These are phyloP conservation scores for Corythaixoides concolor DNA, from an alignment of 2,113 vertebrate genomes.

Conservation along the genomic window DNA sequence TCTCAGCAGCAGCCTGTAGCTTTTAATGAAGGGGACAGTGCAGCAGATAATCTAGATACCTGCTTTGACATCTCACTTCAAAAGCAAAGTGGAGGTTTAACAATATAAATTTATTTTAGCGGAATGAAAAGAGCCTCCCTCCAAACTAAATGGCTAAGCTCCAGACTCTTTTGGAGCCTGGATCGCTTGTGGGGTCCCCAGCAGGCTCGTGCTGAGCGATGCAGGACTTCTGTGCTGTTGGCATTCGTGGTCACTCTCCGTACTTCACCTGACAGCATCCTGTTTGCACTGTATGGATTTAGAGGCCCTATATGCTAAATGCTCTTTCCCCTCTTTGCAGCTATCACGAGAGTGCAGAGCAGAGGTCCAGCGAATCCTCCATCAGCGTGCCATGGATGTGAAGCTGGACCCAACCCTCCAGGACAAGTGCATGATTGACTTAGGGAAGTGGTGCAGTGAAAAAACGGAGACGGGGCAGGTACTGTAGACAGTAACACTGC, in stretches of 20 bases:
- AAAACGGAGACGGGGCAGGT: constrained; percentile 92
- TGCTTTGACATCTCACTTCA: not conserved
- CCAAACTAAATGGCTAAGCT: not conserved
- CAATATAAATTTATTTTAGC: not conserved
- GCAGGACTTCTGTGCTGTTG: not conserved
- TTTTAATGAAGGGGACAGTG: not conserved
- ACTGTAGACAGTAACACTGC: not conserved
- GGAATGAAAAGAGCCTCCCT: not conserved
- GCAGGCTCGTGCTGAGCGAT: not conserved
- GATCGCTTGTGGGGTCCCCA: not conserved
- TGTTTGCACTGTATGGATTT: not conserved
- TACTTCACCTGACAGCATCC: not conserved
- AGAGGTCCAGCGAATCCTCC: constrained; percentile 94
- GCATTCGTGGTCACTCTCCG: not conserved
- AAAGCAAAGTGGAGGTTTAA: not conserved
- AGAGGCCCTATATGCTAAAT: not conserved
- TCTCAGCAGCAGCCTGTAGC: not conserved
- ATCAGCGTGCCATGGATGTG: constrained; percentile 95
- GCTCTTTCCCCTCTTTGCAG: constrained; percentile 56
- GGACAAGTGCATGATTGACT: constrained; percentile 92
- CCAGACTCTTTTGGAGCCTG: not conserved
- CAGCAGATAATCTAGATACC: not conserved
- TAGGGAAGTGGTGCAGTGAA: constrained; percentile 98
- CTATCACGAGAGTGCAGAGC: constrained; percentile 93
- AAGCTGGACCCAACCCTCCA: constrained; percentile 94